Evolutionary conservation across 2,797 vertebrate species (phyloP), one percentile per base, ranked within the genome.

Genomic region (Myotis daubentonii): DNA sequence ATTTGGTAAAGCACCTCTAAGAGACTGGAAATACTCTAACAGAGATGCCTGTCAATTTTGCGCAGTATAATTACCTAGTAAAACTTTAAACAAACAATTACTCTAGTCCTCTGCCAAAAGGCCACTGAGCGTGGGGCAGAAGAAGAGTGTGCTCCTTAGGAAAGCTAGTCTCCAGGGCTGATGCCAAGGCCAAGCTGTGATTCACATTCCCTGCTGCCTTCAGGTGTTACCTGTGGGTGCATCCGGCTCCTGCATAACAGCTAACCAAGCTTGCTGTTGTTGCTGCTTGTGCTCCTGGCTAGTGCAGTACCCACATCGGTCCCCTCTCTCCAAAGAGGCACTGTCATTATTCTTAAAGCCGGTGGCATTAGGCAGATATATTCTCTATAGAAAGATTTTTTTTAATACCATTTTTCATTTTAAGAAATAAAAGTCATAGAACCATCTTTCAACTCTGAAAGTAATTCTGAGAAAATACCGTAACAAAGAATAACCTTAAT

Each of bases 21-120:
- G 47, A 94, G 88, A 57, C 78, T 83, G 62, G 38, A 75, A 85
- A 88, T 94, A 65, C 33, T 91, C 88, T 86, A 76, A 66, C 23
- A 81, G 71, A 84, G 80, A 89, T 7, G 65, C 11, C 74, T 78
- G 36, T 91, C 80, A 66, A 70, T 88, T 94, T 15, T 22, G 19
- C 36, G 60, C 84, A 74, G 49, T 25, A 72, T 93, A 95, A 96
- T 95, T 72, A 93, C 80, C 62, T 74, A 87, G 41, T 70, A 93
- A 95, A 95, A 94, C 55, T 88, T 89, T 20, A 89, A 96, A 89
- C n/a, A 89, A 93, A 88, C 66, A 92, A 80, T 89, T 36, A 70
- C 44, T 90, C 23, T 44, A 88, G 36, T 75, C n/a, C 55, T 87
- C 74, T 85, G 76, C 74, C 66, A 84, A 84, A 12, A 79, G 71